Conservation (phyloP, 1,140 invertebrate genomes). For the Pseudoatta argentina region DNA sequence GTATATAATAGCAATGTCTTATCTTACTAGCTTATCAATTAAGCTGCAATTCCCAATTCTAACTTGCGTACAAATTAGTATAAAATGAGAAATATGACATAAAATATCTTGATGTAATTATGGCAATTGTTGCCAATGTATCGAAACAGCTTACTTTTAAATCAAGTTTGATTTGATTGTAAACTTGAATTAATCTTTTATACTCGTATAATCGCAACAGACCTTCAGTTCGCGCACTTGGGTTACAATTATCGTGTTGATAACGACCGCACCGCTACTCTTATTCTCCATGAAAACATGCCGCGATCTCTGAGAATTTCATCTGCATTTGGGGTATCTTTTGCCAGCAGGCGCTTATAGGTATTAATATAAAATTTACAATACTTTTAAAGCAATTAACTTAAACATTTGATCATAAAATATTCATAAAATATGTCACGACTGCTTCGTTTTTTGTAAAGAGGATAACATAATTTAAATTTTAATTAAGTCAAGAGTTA, state of each 20-base stretch:
- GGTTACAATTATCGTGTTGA: conserved; percentile 37
- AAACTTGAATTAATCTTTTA: conserved; percentile 4
- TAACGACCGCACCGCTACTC: conserved; percentile 36
- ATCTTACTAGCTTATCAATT: too few species aligned
- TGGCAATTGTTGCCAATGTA: neutral
- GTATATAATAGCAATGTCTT: too few species aligned
- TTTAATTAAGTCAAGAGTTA: neutral
- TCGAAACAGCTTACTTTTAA: neutral
- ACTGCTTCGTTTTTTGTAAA: neutral
- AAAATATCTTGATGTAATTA: neutral
- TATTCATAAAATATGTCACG: neutral
- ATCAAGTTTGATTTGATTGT: neutral
- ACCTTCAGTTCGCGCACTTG: conserved; percentile 60
- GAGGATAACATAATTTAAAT: neutral
- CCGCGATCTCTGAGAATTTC: conserved; percentile 64
- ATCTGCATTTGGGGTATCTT: conserved; percentile 76
- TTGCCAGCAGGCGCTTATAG: conserved; percentile 77
- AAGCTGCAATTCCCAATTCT: too few species aligned
- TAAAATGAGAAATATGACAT: neutral
- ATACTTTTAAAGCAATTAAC: neutral
- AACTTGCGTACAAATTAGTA: neutral
- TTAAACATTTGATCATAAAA: neutral
- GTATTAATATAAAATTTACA: conserved; percentile 53
- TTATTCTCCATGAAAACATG: conserved; percentile 47
- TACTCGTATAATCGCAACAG: conserved; percentile 34